Percentiles rank a stretch among this genome's conserved stretches.
Evolutionary conservation across 1,140 invertebrate species (phyloP).

Genomic region (Holcopasites calliopsidis): DNA sequence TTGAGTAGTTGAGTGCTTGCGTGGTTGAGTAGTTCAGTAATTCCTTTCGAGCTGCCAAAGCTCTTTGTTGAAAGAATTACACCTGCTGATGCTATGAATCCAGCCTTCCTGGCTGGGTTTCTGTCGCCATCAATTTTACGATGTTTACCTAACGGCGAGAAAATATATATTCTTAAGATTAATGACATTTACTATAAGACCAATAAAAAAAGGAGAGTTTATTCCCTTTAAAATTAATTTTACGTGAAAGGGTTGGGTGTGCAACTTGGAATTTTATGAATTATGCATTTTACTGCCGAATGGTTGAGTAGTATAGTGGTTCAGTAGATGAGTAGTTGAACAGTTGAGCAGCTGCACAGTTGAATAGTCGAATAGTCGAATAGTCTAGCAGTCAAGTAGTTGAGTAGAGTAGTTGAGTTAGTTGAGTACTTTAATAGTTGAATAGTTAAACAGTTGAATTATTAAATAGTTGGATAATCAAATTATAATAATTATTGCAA

Average conservation of each 20-base stretch:
- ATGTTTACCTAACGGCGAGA: constrained; percentile 18
- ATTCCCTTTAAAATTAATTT: background rate
- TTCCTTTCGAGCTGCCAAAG: constrained; percentile 11
- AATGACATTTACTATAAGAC: background rate
- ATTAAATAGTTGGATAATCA: too few relatives aligned
- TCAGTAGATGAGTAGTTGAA: too few relatives aligned
- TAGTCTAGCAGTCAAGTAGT: too few relatives aligned
- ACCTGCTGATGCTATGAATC: constrained; percentile 19
- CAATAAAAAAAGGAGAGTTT: background rate
- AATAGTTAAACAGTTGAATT: too few relatives aligned
- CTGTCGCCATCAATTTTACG: constrained; percentile 23
- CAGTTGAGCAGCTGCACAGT: too few relatives aligned
- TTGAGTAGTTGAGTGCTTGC: too few relatives aligned
- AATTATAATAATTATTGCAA: too few relatives aligned
- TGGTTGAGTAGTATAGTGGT: too few relatives aligned
- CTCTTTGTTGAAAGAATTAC: constrained; percentile 28
- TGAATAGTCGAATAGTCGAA: too few relatives aligned
- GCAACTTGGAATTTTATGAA: background rate
- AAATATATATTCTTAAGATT: background rate
- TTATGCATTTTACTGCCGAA: background rate
- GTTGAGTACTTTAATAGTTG: too few relatives aligned
- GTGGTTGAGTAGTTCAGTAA: too few relatives aligned
- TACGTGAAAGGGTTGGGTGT: background rate
- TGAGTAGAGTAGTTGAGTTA: too few relatives aligned
- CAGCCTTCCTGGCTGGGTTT: background rate